Conservation (phyloP, 2,888 invertebrate genomes). For the Halictus quadricinctus region DNA sequence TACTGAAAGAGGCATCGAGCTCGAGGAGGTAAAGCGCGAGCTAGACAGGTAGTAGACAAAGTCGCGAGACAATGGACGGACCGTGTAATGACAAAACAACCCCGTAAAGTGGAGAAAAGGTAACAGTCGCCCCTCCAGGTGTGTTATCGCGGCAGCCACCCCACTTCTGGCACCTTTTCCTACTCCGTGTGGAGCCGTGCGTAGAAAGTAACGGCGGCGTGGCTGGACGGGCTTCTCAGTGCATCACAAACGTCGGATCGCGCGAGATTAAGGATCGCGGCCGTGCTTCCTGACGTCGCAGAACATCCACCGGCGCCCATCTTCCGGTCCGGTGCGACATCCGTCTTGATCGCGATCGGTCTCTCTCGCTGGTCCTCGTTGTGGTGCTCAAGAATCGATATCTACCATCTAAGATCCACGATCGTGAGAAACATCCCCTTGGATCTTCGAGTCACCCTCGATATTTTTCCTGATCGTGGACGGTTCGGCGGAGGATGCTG, state of each 20-base stretch:
- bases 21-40: background rate
- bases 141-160: constrained; percentile 40
- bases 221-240: constrained; percentile 49
- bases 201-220: constrained; percentile 49
- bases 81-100: background rate
- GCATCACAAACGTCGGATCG: constrained; percentile 46
- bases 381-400: background rate
- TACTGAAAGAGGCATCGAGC: no score
- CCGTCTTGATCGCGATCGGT: background rate
- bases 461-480: background rate
- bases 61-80: background rate
- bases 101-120: no score
- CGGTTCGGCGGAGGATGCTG: constrained; percentile 25
- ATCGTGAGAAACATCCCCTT: background rate
- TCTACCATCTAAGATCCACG: background rate
- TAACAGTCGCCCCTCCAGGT: constrained; percentile 20
- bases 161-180: constrained; percentile 59
- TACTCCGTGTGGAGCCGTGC: constrained; percentile 10
- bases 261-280: constrained; percentile 42
- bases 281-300: background rate
- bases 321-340: background rate
- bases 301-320: background rate
- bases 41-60: background rate
- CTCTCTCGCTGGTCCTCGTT: background rate
- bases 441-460: background rate